Conservation (phyloP, 2,113 vertebrate genomes). For the Zapornia atra region DNA sequence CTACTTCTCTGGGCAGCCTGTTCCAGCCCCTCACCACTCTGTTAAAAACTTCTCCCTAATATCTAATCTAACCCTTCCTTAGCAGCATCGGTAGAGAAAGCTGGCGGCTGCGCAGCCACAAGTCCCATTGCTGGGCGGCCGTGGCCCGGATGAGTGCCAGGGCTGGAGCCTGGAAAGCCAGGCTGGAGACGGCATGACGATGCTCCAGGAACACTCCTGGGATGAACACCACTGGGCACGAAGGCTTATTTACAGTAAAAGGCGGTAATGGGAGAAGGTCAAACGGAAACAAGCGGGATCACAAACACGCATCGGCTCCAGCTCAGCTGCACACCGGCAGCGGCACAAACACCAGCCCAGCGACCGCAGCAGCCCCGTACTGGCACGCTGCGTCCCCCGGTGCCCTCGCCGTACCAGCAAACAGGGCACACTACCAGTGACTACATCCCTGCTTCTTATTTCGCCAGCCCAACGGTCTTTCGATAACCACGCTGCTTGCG, state of each 20-base stretch:
- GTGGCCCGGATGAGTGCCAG: rapidly evolving
- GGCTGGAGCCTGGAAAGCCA: neutral
- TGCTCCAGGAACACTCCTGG: neutral
- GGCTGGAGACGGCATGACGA: rapidly evolving
- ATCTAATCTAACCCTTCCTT: no score
- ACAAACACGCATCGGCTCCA: neutral
- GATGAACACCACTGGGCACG: neutral
- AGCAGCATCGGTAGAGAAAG: neutral
- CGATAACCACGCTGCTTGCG: rapidly evolving
- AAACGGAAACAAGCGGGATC: neutral
- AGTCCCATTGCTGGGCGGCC: neutral
- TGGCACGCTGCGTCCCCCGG: rapidly evolving
- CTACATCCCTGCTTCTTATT: neutral
- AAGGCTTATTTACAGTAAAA: neutral
- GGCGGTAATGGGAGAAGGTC: constrained; percentile 19
- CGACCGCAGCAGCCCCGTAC: rapidly evolving
- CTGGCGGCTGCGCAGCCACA: neutral
- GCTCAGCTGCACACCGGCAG: neutral
- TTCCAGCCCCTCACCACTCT: no score
- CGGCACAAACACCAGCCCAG: neutral
- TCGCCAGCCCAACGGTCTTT: rapidly evolving
- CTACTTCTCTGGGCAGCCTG: no score
- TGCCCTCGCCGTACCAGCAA: neutral
- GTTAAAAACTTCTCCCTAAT: no score
- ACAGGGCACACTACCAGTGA: neutral